phyloP scores from a whole-genome alignment of 2,888 invertebrate species.

The Orgyia antiqua region DNA sequence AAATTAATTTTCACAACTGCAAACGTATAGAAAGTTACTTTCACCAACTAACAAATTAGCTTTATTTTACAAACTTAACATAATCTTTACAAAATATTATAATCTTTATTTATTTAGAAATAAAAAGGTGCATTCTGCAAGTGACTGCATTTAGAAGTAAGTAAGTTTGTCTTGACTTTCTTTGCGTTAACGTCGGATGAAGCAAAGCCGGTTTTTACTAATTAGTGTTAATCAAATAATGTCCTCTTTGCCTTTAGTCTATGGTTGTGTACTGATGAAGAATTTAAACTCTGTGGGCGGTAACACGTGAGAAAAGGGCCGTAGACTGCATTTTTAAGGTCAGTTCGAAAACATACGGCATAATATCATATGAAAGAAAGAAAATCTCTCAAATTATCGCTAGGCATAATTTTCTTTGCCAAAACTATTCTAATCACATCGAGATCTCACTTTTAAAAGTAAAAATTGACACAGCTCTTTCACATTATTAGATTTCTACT shows the following conservation, averaged over 20 bases:
- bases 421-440: too few relatives aligned
- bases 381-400: too few relatives aligned
- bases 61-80: conserved; percentile 27
- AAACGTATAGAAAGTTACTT: conserved; percentile 50
- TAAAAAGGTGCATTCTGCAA: conserved; percentile 18
- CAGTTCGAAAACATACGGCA: too few relatives aligned
- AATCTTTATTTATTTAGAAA: conserved; percentile 15
- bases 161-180: conserved; percentile 34
- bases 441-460: too few relatives aligned
- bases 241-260: conserved; percentile 55
- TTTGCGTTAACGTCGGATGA: conserved; percentile 39
- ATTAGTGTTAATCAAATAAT: conserved; percentile 76
- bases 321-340: too few relatives aligned
- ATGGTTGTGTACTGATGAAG: conserved; percentile 39
- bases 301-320: conserved; percentile 4
- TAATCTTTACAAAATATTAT: conserved; percentile 16
- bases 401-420: too few relatives aligned
- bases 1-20: conserved; percentile 25
- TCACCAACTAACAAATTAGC: conserved; percentile 47
- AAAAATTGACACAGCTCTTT: too few relatives aligned
- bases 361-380: too few relatives aligned
- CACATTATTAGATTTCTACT: too few relatives aligned
- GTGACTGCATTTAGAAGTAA: conserved; percentile 17
- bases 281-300: conserved; percentile 15
- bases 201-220: conserved; percentile 62